These are phyloP conservation scores for Propsilocerus akamusi DNA, from an alignment of 1,140 invertebrate genomes.

Conservation along the genomic window DNA sequence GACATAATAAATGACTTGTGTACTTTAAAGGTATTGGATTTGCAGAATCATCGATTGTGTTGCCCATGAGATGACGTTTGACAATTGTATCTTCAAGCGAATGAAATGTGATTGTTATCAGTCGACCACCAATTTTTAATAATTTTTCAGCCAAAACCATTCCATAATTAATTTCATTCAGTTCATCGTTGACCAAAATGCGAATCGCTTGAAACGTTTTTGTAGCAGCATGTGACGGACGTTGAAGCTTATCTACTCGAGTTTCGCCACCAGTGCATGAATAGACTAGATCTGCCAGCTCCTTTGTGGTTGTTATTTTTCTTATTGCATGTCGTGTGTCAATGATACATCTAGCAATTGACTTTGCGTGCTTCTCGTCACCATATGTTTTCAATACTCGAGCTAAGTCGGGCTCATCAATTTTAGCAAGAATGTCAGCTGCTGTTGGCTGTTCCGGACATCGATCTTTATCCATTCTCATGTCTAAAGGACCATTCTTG, in stretches of 20 bases:
- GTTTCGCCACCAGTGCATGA: slow-evolving; percentile 37
- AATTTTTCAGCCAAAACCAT: slow-evolving; percentile 59
- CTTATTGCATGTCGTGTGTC: slow-evolving; percentile 71
- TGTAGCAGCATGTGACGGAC: slow-evolving; percentile 65
- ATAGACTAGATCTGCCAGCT: slow-evolving; percentile 63
- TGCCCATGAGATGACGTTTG: slow-evolving; percentile 71
- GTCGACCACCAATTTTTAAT: slow-evolving; percentile 53
- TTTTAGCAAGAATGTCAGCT: slow-evolving; percentile 62
- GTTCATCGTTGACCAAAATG: slow-evolving; percentile 93
- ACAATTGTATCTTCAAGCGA: slow-evolving; percentile 91
- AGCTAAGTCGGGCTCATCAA: slow-evolving; percentile 57
- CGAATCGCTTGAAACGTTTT: slow-evolving; percentile 88
- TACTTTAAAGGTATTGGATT: slow-evolving; percentile 49
- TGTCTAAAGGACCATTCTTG: slow-evolving; percentile 75
- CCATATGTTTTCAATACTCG: slow-evolving; percentile 80
- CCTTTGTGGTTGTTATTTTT: slow-evolving; percentile 60
- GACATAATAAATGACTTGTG: slow-evolving; percentile 30
- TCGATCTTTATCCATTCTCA: slow-evolving; percentile 80
- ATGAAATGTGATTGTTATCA: slow-evolving; percentile 79
- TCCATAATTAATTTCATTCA: slow-evolving; percentile 89
- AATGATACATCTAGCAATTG: slow-evolving; percentile 74
- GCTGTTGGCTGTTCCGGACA: slow-evolving; percentile 55
- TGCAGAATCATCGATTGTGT: slow-evolving; percentile 43
- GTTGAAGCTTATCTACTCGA: slow-evolving; percentile 48
- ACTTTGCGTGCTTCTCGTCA: slow-evolving; percentile 71